Percentiles rank a stretch among this genome's conserved stretches.
phyloP scores from a whole-genome alignment of 1,140 invertebrate genomes.

The Drosophila baimaii region DNA sequence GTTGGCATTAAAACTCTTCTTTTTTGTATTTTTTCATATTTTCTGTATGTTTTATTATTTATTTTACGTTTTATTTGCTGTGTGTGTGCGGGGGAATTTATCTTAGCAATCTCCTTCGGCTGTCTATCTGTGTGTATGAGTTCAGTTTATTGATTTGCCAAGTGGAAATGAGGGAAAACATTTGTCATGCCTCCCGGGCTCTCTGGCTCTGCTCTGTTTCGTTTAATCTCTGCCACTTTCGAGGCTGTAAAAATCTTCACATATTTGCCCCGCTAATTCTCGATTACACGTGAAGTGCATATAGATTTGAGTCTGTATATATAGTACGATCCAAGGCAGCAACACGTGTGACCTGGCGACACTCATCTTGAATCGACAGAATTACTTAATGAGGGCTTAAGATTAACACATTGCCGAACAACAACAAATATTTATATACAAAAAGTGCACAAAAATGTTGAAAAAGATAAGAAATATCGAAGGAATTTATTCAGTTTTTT shows the following conservation, averaged over 20 bases:
- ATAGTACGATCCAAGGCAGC: slow-evolving; percentile 35
- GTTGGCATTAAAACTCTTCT: slow-evolving; percentile 55
- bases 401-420: slow-evolving; percentile 6
- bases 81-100: slow-evolving; percentile 59
- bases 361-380: slow-evolving; percentile 6
- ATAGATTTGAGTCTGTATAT: neutral
- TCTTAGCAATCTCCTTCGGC: slow-evolving; percentile 57
- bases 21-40: slow-evolving; percentile 11
- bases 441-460: too few relatives aligned
- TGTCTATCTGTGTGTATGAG: slow-evolving; percentile 42
- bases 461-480: neutral
- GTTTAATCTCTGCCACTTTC: slow-evolving; percentile 35
- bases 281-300: slow-evolving; percentile 55
- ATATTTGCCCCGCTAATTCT: slow-evolving; percentile 63
- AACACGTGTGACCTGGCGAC: slow-evolving; percentile 33
- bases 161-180: slow-evolving; percentile 57
- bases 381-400: slow-evolving; percentile 15
- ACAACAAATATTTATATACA: slow-evolving; percentile 1
- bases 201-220: slow-evolving; percentile 37
- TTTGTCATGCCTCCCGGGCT: slow-evolving; percentile 27
- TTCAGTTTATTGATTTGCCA: slow-evolving; percentile 69
- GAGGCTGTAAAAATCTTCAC: slow-evolving; percentile 35
- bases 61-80: slow-evolving; percentile 19
- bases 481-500: neutral
- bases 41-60: neutral